These are phyloP conservation scores for Morus bassanus DNA, from an alignment of 2,797 vertebrate genomes.

Conservation along the genomic window DNA sequence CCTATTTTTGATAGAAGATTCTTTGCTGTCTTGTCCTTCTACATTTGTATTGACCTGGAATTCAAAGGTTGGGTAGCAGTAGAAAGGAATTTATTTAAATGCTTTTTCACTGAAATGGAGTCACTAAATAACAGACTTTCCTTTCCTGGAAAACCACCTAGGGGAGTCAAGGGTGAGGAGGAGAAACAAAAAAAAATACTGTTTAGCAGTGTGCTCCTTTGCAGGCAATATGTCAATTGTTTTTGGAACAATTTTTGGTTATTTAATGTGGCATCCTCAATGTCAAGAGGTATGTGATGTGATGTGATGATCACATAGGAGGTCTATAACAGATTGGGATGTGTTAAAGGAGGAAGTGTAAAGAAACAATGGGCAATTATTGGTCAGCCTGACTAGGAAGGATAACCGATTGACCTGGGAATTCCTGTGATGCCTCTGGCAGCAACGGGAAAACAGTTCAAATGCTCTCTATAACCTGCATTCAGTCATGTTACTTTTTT, in stretches of 20 bases:
- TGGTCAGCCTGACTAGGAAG: background rate
- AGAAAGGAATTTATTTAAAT: background rate
- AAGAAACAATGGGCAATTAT: background rate
- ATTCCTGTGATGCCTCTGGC: background rate
- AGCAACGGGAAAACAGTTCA: background rate
- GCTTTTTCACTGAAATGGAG: background rate
- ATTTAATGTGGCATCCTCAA: background rate
- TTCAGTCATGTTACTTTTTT: background rate
- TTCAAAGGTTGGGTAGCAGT: background rate
- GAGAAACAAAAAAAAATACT: background rate
- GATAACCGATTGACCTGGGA: background rate
- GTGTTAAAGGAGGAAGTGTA: background rate
- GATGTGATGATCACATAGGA: background rate
- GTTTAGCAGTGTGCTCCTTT: background rate
- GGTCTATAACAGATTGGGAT: background rate
- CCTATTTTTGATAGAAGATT: background rate
- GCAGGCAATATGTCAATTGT: background rate
- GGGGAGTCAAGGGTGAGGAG: background rate
- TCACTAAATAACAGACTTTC: background rate
- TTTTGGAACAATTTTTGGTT: background rate
- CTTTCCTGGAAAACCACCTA: background rate
- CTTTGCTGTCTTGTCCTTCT: background rate
- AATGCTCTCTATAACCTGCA: background rate
- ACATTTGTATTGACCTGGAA: background rate
- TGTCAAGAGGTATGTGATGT: background rate